Percentiles rank a stretch among this genome's conserved stretches.
phyloP scores from a whole-genome alignment of 2,888 invertebrate genomes.

The Leucoma salicis region DNA sequence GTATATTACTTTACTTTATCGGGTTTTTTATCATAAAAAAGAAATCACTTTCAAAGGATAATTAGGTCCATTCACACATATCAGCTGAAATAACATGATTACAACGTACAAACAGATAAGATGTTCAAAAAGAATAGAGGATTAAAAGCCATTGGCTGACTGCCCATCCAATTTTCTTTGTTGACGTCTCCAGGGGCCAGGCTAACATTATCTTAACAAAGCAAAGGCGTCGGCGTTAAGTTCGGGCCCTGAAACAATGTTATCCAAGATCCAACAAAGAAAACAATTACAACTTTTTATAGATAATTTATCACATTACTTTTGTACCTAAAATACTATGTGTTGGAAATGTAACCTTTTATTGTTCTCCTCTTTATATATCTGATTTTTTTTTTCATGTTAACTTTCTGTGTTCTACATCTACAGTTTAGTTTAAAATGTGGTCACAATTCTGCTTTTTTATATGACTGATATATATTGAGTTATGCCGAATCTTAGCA shows the following conservation, averaged over 20 bases:
- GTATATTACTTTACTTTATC: no score
- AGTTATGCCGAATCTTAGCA: no score
- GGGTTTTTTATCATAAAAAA: neutral
- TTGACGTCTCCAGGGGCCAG: constrained; percentile 72
- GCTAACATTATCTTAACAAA: constrained; percentile 79
- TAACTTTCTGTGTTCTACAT: no score
- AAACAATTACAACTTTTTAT: constrained; percentile 59
- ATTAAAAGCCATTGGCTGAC: constrained; percentile 79
- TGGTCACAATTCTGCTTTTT: no score
- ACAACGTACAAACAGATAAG: constrained; percentile 68
- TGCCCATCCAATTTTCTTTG: constrained; percentile 82
- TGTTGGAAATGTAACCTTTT: constrained; percentile 26
- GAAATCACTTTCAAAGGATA: constrained; percentile 21
- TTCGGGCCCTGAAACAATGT: constrained; percentile 49
- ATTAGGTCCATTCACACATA: constrained; percentile 40
- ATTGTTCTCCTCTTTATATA: constrained; percentile 27
- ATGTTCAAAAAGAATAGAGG: constrained; percentile 73
- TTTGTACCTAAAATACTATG: constrained; percentile 41
- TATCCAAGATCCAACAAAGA: constrained; percentile 45
- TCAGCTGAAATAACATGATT: constrained; percentile 58
- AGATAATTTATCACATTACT: constrained; percentile 47
- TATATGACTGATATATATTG: no score
- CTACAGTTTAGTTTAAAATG: no score
- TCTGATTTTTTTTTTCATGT: no score
- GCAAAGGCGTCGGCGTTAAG: constrained; percentile 60